These are phyloP conservation scores for Timandra comae DNA, from an alignment of 2,888 invertebrate species.

Conservation along the genomic window DNA sequence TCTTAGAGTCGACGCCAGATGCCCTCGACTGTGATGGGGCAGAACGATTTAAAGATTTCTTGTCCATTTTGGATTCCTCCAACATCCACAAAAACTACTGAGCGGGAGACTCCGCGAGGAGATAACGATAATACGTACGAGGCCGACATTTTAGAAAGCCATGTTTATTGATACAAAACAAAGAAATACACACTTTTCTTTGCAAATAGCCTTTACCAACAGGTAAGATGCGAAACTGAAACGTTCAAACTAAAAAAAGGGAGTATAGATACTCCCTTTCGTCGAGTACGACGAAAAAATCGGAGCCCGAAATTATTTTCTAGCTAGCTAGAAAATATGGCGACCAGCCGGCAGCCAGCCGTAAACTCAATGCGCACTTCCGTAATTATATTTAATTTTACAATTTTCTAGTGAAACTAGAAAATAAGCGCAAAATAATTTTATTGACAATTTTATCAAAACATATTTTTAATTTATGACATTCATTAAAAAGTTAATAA, in stretches of 20 bases:
- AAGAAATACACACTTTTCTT: constrained; percentile 66
- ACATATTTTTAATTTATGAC: constrained; percentile 4
- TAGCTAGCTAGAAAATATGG: constrained; percentile 81
- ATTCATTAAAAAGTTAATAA: background rate
- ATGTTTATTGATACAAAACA: constrained; percentile 80
- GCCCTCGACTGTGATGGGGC: constrained; percentile 83
- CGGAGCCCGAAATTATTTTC: constrained; percentile 58
- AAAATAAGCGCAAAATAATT: background rate
- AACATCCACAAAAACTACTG: constrained; percentile 72
- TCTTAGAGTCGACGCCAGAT: constrained; percentile 84
- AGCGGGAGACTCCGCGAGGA: constrained; percentile 83
- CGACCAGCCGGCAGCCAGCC: constrained; percentile 77
- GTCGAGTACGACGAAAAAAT: constrained; percentile 80
- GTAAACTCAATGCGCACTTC: constrained; percentile 65
- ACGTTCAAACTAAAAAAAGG: constrained; percentile 64
- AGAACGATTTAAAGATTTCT: constrained; percentile 83
- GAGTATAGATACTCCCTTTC: constrained; percentile 81
- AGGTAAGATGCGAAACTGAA: constrained; percentile 42
- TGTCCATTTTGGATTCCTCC: constrained; percentile 83
- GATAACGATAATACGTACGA: constrained; percentile 81
- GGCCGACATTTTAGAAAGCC: constrained; percentile 89
- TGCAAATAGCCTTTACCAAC: constrained; percentile 46
- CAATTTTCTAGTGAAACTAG: background rate
- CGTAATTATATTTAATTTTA: constrained; percentile 27
- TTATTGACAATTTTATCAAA: background rate